Evolutionary conservation across 2,797 vertebrate species (phyloP).

Genomic region (Hippopotamyrus pictus): DNA sequence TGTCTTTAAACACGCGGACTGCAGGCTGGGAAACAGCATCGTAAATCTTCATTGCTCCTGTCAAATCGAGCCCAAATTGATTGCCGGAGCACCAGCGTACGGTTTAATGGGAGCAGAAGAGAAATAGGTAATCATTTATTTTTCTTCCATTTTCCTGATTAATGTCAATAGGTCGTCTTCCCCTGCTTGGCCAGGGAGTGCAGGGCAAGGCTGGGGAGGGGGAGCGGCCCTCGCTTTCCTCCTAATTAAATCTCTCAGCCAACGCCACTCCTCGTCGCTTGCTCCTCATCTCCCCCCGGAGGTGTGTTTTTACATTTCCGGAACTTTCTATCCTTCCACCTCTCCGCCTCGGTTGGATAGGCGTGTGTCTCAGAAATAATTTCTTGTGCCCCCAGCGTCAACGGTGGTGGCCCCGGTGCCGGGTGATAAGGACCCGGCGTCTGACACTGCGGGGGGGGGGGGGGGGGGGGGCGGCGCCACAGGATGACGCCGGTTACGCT

Average conservation of each 20-base stretch:
- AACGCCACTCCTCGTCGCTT: neutral
- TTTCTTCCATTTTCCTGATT: constrained; percentile 13
- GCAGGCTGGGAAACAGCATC: neutral
- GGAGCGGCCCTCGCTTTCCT: neutral
- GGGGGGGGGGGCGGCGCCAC: neutral
- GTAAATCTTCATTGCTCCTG: constrained; percentile 15
- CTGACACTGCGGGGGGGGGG: neutral
- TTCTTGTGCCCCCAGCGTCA: neutral
- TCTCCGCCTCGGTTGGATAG: neutral
- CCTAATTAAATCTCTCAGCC: constrained; percentile 5
- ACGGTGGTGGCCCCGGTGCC: neutral
- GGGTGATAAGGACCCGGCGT: neutral
- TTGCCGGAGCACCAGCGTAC: neutral
- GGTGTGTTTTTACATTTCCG: neutral
- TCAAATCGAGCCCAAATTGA: constrained; percentile 10
- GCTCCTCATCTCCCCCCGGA: neutral
- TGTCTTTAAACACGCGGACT: constrained; percentile 28
- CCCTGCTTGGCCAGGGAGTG: neutral
- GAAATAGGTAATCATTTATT: constrained; percentile 21
- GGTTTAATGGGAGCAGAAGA: constrained; percentile 15
- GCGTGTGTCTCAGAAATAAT: neutral
- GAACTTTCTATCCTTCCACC: neutral
- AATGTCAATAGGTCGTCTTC: constrained; percentile 17
- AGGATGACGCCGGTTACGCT: neutral
- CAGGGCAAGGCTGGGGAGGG: neutral